Conservation (phyloP, 2,113 vertebrate species). For the Poicephalus meyeri region DNA sequence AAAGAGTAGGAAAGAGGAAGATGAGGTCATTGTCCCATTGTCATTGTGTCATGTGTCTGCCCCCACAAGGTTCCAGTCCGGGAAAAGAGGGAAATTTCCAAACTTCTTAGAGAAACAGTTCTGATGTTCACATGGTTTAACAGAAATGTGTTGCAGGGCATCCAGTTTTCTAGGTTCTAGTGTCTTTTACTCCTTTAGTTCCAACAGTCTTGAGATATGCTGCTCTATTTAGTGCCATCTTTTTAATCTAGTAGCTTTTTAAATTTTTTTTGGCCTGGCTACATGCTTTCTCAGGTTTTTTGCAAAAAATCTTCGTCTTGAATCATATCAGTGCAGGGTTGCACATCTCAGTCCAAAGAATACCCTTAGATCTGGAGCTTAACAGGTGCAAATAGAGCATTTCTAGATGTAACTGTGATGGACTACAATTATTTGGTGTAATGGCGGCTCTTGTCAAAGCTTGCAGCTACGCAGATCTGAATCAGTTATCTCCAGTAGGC, state of each 20-base stretch:
- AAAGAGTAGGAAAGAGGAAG: neutral
- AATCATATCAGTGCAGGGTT: neutral
- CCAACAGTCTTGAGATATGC: neutral
- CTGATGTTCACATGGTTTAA: neutral
- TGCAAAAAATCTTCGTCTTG: neutral
- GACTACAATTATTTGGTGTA: neutral
- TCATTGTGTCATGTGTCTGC: accelerated
- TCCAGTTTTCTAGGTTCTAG: neutral
- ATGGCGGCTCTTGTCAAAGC: neutral
- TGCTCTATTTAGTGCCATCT: neutral
- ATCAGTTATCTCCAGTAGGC: accelerated
- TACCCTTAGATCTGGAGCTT: neutral
- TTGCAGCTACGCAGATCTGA: neutral
- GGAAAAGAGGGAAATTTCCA: neutral
- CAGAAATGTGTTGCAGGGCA: neutral
- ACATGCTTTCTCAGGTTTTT: neutral
- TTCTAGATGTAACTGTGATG: neutral
- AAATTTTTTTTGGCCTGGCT: neutral
- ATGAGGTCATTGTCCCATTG: accelerated
- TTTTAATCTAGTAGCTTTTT: neutral
- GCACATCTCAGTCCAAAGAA: neutral
- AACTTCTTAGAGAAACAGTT: neutral
- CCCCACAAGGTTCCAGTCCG: neutral
- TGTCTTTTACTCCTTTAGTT: neutral
- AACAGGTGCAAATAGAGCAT: neutral